Conservation (phyloP, 1,140 invertebrate species). For the Meteorus sp. region DNA sequence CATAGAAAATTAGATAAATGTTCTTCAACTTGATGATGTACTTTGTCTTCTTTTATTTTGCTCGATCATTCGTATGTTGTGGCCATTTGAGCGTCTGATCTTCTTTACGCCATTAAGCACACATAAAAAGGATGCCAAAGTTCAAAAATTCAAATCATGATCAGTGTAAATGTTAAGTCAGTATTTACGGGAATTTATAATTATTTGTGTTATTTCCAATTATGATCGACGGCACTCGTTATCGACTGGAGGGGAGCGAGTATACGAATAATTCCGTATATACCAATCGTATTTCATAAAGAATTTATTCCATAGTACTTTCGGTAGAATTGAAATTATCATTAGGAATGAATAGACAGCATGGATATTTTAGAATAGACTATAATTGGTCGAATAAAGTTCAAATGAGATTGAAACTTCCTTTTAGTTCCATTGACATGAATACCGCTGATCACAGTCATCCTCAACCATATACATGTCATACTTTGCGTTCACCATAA, state of each 20-base stretch:
- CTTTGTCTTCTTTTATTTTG: slow-evolving; percentile 23
- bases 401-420: too few species aligned
- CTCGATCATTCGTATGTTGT: slow-evolving; percentile 19
- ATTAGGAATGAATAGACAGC: too few species aligned
- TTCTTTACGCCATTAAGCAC: slow-evolving; percentile 7
- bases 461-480: too few species aligned
- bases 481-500: too few species aligned
- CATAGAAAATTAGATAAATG: neutral
- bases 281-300: neutral
- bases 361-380: too few species aligned
- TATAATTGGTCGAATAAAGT: too few species aligned
- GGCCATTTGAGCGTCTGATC: too few species aligned
- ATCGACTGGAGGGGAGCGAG: slow-evolving; percentile 51
- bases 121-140: slow-evolving; percentile 7
- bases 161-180: neutral
- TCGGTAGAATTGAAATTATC: too few species aligned
- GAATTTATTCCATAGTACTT: too few species aligned
- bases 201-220: too few species aligned
- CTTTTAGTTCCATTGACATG: too few species aligned
- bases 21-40: neutral
- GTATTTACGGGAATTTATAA: slow-evolving; percentile 3
- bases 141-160: slow-evolving; percentile 7
- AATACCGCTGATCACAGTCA: too few species aligned
- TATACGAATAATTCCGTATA: slow-evolving; percentile 14
- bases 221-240: slow-evolving; percentile 29